Percentiles rank a stretch among this genome's conserved stretches.
phyloP scores from a whole-genome alignment of 2,888 invertebrate genomes.

The Sphaeridia pumilis region DNA sequence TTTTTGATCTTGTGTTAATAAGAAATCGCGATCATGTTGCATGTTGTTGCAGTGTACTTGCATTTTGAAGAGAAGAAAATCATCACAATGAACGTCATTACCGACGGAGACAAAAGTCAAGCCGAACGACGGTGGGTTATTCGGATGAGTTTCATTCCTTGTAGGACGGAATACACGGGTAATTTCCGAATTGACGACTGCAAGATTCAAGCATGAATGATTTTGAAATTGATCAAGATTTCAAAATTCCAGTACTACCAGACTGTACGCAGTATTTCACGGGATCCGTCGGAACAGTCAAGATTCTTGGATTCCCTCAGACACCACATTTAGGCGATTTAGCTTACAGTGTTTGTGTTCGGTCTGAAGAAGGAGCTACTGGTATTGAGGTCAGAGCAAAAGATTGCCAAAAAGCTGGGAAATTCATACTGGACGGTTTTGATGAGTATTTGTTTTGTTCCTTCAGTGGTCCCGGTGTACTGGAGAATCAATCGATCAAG shows the following conservation, averaged over 20 bases:
- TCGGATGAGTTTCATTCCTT: constrained; percentile 25
- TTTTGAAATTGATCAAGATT: no score
- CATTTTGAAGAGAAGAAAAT: constrained; percentile 25
- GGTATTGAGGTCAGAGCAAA: constrained; percentile 25
- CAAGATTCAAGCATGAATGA: no score
- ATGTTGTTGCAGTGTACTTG: constrained; percentile 30
- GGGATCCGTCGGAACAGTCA: constrained; percentile 14
- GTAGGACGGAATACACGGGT: constrained; percentile 15
- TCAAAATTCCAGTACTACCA: constrained; percentile 31
- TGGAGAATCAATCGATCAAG: constrained; percentile 15
- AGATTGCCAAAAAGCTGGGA: neutral
- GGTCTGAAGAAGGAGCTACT: constrained; percentile 26
- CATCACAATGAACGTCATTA: constrained; percentile 23
- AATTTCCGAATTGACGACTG: no score
- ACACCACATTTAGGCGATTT: constrained; percentile 28
- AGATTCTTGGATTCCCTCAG: constrained; percentile 21
- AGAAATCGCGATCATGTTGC: no score
- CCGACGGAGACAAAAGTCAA: constrained; percentile 18
- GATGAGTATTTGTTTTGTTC: no score
- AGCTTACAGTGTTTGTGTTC: constrained; percentile 29
- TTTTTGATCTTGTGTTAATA: no score
- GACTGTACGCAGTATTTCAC: constrained; percentile 31
- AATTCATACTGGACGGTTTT: neutral
- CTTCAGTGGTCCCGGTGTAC: constrained; percentile 28
- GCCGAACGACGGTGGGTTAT: constrained; percentile 22